Evolutionary conservation across 1,140 invertebrate genomes (phyloP), one percentile per base, ranked within the genome.

Genomic region (Drosophila elegans): DNA sequence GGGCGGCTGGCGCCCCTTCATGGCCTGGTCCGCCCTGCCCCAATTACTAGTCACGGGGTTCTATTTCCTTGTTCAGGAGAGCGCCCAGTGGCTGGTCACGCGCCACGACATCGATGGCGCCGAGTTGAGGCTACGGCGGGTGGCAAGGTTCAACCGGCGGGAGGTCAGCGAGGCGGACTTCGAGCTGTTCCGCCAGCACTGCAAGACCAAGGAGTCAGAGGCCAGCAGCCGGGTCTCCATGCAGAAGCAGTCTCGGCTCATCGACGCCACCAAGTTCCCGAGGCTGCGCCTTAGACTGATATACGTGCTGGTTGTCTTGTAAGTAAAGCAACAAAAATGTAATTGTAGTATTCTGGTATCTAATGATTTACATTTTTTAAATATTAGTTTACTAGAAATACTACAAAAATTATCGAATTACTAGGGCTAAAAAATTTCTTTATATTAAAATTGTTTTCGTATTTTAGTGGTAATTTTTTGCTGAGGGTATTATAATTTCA

Each of bases 61-160:
- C 68, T 94, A 93, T 42, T 92, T 93, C 32, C 76, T 93, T 46
- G 85, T 95, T 71, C 93, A 95, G 67, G 94, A 95, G 84, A 95
- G 94, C 56, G 94, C 94, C 0, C 93, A 94, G 64, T 95, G 95
- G 95, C 89, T 95, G n/a, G 90, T 95, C 13, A 94, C 94, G 9
- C 93, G 94, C 69, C 93, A 94, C 3, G 80, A 93, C 12, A 83
- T 93, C 2, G 93, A 94, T 12, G 91, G 94, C 36, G 94, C 94
- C 1, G 90, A 94, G 6, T 39, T 83, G 16, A 93, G 94, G 39
- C 93, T 95, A 54, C 57, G 85, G 39, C 89, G 78, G 16, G 93
- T 95, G 53, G 94, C 95, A 1, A 90, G 91, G 71, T 91, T 94
- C n/a, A 95, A 95, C 72, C 82, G 91, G 1, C 84, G 85, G 25